These are phyloP conservation scores for Zygaena filipendulae DNA, from an alignment of 2,888 invertebrate genomes.

Conservation along the genomic window DNA sequence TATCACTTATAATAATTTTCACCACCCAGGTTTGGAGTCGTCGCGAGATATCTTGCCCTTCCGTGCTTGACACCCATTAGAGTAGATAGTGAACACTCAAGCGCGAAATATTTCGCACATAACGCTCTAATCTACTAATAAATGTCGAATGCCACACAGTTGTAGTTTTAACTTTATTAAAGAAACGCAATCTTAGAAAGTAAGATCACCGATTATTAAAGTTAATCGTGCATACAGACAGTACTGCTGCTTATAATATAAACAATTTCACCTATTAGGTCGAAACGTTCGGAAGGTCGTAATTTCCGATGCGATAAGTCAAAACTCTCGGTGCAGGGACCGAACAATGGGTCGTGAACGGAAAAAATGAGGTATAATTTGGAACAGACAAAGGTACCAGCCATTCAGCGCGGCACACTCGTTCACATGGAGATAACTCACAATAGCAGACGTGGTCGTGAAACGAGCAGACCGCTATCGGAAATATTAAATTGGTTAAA, in stretches of 20 bases:
- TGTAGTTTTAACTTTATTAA: no score
- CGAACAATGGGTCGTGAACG: slow-evolving; percentile 39
- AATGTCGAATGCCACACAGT: no score
- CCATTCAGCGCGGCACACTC: slow-evolving; percentile 5
- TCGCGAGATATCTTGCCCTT: slow-evolving; percentile 12
- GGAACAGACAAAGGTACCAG: slow-evolving; percentile 13
- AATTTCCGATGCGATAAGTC: slow-evolving; percentile 41
- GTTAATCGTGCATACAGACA: slow-evolving; percentile 22
- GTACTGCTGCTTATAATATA: slow-evolving; percentile 4
- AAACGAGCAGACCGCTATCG: slow-evolving; percentile 15
- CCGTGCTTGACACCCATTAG: slow-evolving; percentile 33
- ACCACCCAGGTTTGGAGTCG: slow-evolving; percentile 29
- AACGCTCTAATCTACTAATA: no score
- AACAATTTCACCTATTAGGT: slow-evolving; percentile 36
- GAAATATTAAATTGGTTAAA: slow-evolving; percentile 24
- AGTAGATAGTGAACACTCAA: slow-evolving; percentile 8
- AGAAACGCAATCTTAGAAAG: slow-evolving; percentile 33
- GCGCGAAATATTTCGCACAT: no score
- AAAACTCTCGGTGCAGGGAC: slow-evolving; percentile 25
- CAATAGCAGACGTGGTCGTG: neutral
- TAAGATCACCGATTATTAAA: slow-evolving; percentile 20
- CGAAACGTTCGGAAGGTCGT: slow-evolving; percentile 32
- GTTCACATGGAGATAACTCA: neutral
- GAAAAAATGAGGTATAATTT: slow-evolving; percentile 43
- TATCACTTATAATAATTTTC: no score